Percentiles rank a stretch among this genome's conserved stretches.
phyloP scores from a whole-genome alignment of 2,113 vertebrate species.

The Cygnus buccinator region DNA sequence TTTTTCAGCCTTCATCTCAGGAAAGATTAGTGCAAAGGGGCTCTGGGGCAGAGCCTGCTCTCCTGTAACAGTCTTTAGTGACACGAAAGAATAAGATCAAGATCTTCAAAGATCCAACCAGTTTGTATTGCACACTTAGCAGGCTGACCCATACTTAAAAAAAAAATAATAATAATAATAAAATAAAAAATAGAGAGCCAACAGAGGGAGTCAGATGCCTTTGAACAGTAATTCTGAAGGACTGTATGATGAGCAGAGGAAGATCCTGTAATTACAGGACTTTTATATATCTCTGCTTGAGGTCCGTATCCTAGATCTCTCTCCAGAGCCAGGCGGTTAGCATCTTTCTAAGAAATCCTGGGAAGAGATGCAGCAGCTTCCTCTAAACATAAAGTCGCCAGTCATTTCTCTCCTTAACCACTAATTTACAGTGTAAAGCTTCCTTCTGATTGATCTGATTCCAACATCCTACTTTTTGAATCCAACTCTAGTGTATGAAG shows the following conservation, averaged over 20 bases:
- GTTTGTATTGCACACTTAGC: background rate
- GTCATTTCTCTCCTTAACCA: background rate
- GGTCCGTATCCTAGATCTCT: background rate
- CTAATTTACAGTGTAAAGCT: background rate
- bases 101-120: background rate
- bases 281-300: background rate
- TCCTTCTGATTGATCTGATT: background rate
- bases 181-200: background rate
- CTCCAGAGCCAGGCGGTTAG: background rate
- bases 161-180: background rate
- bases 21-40: background rate
- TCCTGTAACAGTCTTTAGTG: background rate
- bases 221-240: background rate
- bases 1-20: background rate
- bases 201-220: fast-evolving
- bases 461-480: background rate
- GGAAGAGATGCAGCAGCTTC: background rate
- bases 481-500: background rate
- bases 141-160: background rate
- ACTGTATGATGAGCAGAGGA: background rate
- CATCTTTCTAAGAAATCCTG: background rate
- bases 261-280: background rate
- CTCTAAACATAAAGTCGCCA: background rate
- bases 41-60: background rate
- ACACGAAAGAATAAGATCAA: background rate